Percentiles rank a stretch among this genome's conserved stretches.
Evolutionary conservation across 2,797 vertebrate genomes (phyloP).

Genomic region (Channallabes apus): DNA sequence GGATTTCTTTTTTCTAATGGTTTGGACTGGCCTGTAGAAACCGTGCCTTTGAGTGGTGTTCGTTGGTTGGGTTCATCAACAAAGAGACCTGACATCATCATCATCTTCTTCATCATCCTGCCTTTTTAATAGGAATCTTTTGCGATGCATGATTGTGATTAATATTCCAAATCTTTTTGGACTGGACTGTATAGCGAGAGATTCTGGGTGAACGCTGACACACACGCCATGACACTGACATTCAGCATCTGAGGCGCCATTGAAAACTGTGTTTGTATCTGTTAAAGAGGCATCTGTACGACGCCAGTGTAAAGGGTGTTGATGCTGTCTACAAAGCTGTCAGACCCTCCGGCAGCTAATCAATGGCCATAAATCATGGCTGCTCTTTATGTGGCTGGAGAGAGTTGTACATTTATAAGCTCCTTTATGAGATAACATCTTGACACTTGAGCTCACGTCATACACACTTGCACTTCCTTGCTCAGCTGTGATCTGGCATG

Average conservation of each 20-base stretch:
- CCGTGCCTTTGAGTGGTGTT: neutral
- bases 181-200: neutral
- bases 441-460: slow-evolving; percentile 72
- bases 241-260: slow-evolving; percentile 21
- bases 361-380: slow-evolving; percentile 78
- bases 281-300: slow-evolving; percentile 59
- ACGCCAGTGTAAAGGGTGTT: slow-evolving; percentile 66
- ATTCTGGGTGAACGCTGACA: neutral
- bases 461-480: slow-evolving; percentile 59
- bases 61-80: slow-evolving; percentile 10
- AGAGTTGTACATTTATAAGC: slow-evolving; percentile 79
- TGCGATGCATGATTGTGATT: neutral
- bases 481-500: slow-evolving; percentile 36
- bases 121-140: neutral
- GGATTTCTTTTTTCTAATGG: slow-evolving; percentile 32
- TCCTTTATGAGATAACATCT: slow-evolving; percentile 79
- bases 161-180: neutral
- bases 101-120: neutral
- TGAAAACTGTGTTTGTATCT: slow-evolving; percentile 54
- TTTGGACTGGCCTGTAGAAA: slow-evolving; percentile 17
- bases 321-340: slow-evolving; percentile 76
- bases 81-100: slow-evolving; percentile 11
- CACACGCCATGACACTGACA: slow-evolving; percentile 19
- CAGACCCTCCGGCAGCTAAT: slow-evolving; percentile 70
- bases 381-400: slow-evolving; percentile 74